A percentile compares a stretch with the other conserved stretches of the same genome.
Conservation (phyloP, 2,797 vertebrate genomes). For the Hozukius guyotensis region DNA sequence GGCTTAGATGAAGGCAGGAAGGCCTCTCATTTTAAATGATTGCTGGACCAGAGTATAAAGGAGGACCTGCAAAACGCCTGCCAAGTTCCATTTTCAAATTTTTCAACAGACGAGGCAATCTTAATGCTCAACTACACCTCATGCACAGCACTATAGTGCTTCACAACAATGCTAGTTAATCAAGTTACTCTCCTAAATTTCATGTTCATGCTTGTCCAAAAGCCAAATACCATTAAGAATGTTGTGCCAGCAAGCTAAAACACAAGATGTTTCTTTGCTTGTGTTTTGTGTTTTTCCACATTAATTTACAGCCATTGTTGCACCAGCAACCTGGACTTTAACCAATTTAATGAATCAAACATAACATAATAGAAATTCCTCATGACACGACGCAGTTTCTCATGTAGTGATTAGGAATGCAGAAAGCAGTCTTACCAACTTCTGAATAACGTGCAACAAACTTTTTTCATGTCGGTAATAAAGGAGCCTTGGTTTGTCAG, state of each 20-base stretch:
- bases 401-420: conserved; percentile 1
- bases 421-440: background rate
- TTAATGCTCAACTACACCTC: background rate
- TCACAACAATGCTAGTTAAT: background rate
- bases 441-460: conserved; percentile 1
- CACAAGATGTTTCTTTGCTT: background rate
- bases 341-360: background rate
- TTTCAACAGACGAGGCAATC: background rate
- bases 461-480: background rate
- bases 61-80: background rate
- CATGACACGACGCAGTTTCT: background rate
- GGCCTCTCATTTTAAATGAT: background rate
- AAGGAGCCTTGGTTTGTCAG: conserved; percentile 10
- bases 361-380: background rate
- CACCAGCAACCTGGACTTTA: background rate
- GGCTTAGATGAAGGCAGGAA: background rate
- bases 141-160: background rate
- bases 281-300: background rate
- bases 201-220: background rate
- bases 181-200: background rate
- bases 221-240: background rate
- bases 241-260: background rate
- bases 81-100: background rate
- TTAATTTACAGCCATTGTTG: background rate
- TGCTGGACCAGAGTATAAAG: background rate